Evolutionary conservation across 2,797 vertebrate genomes (phyloP).

Genomic region (Acipenser transmontanus): DNA sequence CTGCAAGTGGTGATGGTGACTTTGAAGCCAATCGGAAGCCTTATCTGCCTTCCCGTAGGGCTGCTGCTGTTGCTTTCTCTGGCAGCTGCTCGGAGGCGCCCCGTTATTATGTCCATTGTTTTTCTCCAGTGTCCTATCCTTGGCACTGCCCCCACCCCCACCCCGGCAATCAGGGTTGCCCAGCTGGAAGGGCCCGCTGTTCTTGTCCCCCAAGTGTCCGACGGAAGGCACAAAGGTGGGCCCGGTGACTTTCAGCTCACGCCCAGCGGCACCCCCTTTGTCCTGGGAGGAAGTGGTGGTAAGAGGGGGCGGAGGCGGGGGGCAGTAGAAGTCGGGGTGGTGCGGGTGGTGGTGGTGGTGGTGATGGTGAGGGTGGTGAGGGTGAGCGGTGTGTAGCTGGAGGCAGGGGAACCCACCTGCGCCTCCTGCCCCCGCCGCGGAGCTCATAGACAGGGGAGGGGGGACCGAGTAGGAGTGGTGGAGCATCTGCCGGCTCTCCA

Average conservation of each 20-base stretch:
- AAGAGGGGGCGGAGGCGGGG: constrained; percentile 66
- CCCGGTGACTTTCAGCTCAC: constrained; percentile 78
- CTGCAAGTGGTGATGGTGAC: constrained; percentile 57
- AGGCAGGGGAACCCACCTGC: constrained; percentile 82
- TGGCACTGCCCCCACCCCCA: constrained; percentile 56
- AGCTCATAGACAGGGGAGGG: constrained; percentile 67
- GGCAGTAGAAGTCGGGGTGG: constrained; percentile 82
- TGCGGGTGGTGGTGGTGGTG: constrained; percentile 69
- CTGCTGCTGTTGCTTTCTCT: constrained; percentile 64
- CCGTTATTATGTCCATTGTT: constrained; percentile 38
- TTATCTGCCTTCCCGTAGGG: constrained; percentile 79
- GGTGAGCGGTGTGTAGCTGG: constrained; percentile 75
- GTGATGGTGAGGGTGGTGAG: constrained; percentile 66
- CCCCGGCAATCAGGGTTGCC: constrained; percentile 71
- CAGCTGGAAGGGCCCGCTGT: constrained; percentile 75
- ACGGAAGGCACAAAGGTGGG: constrained; percentile 84
- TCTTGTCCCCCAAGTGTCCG: constrained; percentile 75
- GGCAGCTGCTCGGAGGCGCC: constrained; percentile 57
- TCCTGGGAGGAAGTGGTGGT: constrained; percentile 69
- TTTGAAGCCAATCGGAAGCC: constrained; percentile 76
- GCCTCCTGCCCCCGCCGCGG: constrained; percentile 65
- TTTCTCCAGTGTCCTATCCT: constrained; percentile 73
- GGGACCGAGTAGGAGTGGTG: constrained; percentile 80
- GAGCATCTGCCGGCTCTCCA: constrained; percentile 81
- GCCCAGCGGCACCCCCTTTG: constrained; percentile 55